phyloP scores from a whole-genome alignment of 2,113 vertebrate genomes.

The Sprattus sprattus region DNA sequence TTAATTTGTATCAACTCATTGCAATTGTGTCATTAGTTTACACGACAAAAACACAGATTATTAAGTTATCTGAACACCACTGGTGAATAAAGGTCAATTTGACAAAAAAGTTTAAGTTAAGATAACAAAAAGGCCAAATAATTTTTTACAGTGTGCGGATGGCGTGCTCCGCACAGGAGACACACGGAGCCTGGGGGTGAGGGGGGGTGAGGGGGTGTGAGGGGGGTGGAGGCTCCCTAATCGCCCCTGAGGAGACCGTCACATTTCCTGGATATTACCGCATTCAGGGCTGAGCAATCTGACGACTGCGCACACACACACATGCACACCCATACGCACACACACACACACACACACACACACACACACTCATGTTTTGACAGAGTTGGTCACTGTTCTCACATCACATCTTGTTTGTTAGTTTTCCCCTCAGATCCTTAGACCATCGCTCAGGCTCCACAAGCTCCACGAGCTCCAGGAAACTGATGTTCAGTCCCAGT shows the following conservation, averaged over 20 bases:
- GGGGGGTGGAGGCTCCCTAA: constrained; percentile 46
- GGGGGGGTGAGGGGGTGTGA: constrained; percentile 52
- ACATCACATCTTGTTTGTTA: neutral
- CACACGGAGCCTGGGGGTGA: constrained; percentile 40
- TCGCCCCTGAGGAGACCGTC: neutral
- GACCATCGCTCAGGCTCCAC: neutral
- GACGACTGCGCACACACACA: neutral
- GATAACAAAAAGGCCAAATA: no score
- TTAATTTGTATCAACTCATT: no score
- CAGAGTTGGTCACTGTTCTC: neutral
- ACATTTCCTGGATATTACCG: constrained; percentile 30
- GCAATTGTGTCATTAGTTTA: no score
- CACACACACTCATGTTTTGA: neutral
- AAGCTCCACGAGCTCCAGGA: neutral
- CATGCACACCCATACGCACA: neutral
- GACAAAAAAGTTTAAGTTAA: no score
- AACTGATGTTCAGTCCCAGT: neutral
- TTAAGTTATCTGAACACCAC: no score
- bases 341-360: neutral
- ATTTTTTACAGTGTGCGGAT: no score
- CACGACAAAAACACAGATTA: no score
- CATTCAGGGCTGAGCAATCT: constrained; percentile 12
- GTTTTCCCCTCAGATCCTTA: neutral
- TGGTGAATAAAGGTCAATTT: no score
- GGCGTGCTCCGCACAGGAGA: neutral